A percentile compares a stretch with the other conserved stretches of the same genome.
These are phyloP conservation scores for Aricia agestis DNA, from an alignment of 1,140 invertebrate genomes.

Conservation along the genomic window DNA sequence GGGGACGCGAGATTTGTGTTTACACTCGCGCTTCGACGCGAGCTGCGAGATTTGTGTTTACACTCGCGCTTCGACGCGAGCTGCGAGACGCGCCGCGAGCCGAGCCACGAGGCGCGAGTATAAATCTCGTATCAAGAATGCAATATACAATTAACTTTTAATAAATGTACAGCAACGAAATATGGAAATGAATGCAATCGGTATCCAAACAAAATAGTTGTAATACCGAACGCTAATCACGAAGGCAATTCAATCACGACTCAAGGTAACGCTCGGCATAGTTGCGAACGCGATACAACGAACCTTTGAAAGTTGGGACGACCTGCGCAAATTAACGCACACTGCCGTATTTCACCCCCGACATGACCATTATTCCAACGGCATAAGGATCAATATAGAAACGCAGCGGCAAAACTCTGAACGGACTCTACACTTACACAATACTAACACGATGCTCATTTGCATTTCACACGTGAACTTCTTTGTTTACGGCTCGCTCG, in stretches of 20 bases:
- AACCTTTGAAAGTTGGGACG: conserved; percentile 35
- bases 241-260: conserved; percentile 39
- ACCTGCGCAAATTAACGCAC: conserved; percentile 24
- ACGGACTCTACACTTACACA: background rate
- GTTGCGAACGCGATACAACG: conserved; percentile 26
- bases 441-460: background rate
- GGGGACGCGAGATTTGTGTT: no score
- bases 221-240: conserved; percentile 35
- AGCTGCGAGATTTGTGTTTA: no score
- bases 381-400: no score
- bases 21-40: no score
- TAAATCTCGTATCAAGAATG: background rate
- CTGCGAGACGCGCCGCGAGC: no score
- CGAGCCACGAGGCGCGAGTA: no score
- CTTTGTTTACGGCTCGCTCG: background rate
- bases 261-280: conserved; percentile 41
- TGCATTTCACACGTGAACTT: conserved; percentile 8
- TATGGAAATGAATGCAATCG: background rate
- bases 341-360: no score
- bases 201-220: conserved; percentile 1
- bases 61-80: no score
- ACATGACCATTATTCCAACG: background rate
- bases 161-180: no score
- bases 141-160: background rate
- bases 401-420: no score